Percentiles rank a stretch among this genome's conserved stretches.
phyloP scores from a whole-genome alignment of 2,797 vertebrate species.

The Sarcophilus harrisii region DNA sequence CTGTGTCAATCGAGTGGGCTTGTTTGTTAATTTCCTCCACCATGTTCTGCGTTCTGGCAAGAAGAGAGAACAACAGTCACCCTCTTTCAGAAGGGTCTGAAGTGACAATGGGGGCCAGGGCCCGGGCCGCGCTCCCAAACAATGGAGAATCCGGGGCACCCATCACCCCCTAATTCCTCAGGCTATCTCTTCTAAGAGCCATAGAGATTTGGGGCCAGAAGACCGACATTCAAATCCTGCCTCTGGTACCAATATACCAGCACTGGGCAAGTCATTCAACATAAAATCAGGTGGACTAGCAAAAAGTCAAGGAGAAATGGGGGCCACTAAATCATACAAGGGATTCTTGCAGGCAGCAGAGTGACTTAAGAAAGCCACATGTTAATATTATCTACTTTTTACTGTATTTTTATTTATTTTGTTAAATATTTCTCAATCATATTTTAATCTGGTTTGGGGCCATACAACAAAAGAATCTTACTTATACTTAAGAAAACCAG shows the following conservation, averaged over 20 bases:
- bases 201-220: neutral
- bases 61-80: neutral
- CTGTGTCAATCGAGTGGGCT: constrained; percentile 80
- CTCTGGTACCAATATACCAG: neutral
- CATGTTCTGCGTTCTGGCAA: constrained; percentile 56
- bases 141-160: neutral
- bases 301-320: neutral
- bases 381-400: neutral
- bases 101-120: neutral
- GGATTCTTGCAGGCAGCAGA: neutral
- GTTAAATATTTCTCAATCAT: neutral
- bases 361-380: neutral
- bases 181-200: neutral
- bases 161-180: neutral
- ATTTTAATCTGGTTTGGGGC: neutral
- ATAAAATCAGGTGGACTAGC: neutral
- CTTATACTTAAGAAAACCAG: neutral
- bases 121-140: neutral
- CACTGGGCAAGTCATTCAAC: neutral
- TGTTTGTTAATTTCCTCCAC: constrained; percentile 80
- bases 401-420: neutral
- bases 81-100: neutral
- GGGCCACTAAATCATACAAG: neutral
- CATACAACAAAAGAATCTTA: neutral
- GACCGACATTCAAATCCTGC: neutral